Evolutionary conservation across 2,797 vertebrate genomes (phyloP), one percentile per base, ranked within the genome.

Genomic region (Simalia tracyae): DNA sequence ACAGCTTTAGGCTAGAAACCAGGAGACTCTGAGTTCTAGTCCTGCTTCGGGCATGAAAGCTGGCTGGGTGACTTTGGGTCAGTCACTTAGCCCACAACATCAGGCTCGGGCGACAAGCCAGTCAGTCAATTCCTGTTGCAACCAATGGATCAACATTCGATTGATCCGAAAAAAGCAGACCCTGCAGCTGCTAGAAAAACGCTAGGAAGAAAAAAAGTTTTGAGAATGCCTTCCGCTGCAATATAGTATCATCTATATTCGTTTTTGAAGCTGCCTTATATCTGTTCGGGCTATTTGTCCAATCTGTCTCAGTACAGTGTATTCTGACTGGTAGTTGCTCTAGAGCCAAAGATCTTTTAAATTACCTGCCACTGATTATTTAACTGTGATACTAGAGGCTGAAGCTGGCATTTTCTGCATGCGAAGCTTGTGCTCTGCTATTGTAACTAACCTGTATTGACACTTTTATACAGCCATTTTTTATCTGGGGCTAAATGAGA

Each of bases 241-340:
- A n/a, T 90, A 92, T 24, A 86, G 93, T 64, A 76, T 54, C 66
- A 85, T 31, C 60, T 92, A 89, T 46, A 28, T 26, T 94, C 85
- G 63, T 46, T 64, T 95, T 93, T 95, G 91, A 93, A 86, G 46
- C 26, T 60, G 10, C 31, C 57, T 59, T 76, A 76, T 26, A 59
- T 2, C 56, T 36, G 14, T 31, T 84, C 26, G 61, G 63, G 50
- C 12, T 61, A 26, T 89, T 19, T 56, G 26, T 31, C 28, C 17
- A 2, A 56, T 26, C 4, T 50, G 17, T 17, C 50, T 10, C 15
- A 56, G 4, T 89, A 56, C 31, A 56, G 28, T 57, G 15, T n/a
- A 31, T n/a, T 86, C 6, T 56, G 54, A 17, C 17, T 19, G n/a
- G 42, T 84, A 89, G 7, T 76, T 22, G 4, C 24, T 59, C 31